These are phyloP conservation scores for Andrena dorsata DNA, from an alignment of 2,888 invertebrate species.

Conservation along the genomic window DNA sequence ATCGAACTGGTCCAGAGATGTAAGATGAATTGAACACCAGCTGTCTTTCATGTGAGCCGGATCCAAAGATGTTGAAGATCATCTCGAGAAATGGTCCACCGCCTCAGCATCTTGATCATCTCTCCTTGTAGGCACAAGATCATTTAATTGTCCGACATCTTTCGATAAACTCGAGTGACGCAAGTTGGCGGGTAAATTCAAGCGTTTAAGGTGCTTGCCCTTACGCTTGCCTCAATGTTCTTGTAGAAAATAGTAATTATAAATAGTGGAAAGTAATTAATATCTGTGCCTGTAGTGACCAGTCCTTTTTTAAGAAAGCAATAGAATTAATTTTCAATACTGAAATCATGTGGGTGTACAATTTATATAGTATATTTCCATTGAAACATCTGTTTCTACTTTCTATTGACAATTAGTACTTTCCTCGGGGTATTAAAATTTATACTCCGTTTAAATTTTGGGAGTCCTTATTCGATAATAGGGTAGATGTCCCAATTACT, in stretches of 20 bases:
- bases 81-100: slow-evolving; percentile 81
- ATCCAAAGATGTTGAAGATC: slow-evolving; percentile 81
- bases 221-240: background rate
- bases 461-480: no score
- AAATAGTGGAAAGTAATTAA: background rate
- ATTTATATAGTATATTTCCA: no score
- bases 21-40: slow-evolving; percentile 64
- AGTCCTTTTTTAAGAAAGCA: no score
- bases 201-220: background rate
- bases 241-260: background rate
- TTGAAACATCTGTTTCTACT: no score
- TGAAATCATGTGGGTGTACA: no score
- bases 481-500: no score
- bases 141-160: slow-evolving; percentile 50
- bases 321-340: no score
- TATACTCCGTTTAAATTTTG: no score
- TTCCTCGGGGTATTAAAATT: no score
- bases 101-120: slow-evolving; percentile 75
- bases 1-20: slow-evolving; percentile 61
- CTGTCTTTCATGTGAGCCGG: slow-evolving; percentile 73
- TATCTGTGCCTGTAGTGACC: background rate
- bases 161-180: slow-evolving; percentile 31
- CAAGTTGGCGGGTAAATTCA: slow-evolving; percentile 23
- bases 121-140: slow-evolving; percentile 53
- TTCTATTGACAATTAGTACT: no score